phyloP scores from a whole-genome alignment of 1,140 invertebrate genomes.

The Plodia interpunctella region DNA sequence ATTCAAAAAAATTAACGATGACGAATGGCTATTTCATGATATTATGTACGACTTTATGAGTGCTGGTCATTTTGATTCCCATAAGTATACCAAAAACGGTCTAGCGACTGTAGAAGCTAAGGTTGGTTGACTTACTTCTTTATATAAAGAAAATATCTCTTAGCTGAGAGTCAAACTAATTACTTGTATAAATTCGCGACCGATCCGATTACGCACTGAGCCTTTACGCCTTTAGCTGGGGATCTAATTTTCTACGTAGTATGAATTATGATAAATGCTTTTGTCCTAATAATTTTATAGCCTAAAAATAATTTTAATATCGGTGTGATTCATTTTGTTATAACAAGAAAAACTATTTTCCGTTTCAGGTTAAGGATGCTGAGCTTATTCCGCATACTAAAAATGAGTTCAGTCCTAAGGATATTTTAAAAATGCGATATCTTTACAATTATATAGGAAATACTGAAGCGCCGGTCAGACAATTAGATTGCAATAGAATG shows the following conservation, averaged over 20 bases:
- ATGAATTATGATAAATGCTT: no score
- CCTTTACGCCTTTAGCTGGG: no score
- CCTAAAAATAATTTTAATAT: no score
- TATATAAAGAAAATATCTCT: no score
- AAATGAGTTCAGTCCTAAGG: constrained; percentile 35
- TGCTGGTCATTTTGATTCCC: constrained; percentile 41
- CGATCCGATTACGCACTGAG: no score
- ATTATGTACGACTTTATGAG: constrained; percentile 44
- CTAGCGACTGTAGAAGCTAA: constrained; percentile 36
- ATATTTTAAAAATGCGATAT: constrained; percentile 53
- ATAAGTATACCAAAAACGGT: constrained; percentile 47
- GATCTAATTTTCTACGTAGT: no score
- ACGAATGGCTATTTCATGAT: constrained; percentile 53
- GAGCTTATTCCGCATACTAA: constrained; percentile 15
- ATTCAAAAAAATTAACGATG: constrained; percentile 37
- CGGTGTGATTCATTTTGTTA: no score
- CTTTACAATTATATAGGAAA: constrained; percentile 49
- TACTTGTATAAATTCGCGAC: no score
- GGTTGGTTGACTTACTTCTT: constrained; percentile 28
- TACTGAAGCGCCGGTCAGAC: constrained; percentile 19
- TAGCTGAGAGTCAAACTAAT: no score
- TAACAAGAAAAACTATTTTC: neutral
- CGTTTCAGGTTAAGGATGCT: constrained; percentile 16
- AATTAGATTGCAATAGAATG: constrained; percentile 41
- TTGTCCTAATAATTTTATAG: no score